Evolutionary conservation across 2,797 vertebrate species (phyloP).

Genomic region (Microtus californicus): DNA sequence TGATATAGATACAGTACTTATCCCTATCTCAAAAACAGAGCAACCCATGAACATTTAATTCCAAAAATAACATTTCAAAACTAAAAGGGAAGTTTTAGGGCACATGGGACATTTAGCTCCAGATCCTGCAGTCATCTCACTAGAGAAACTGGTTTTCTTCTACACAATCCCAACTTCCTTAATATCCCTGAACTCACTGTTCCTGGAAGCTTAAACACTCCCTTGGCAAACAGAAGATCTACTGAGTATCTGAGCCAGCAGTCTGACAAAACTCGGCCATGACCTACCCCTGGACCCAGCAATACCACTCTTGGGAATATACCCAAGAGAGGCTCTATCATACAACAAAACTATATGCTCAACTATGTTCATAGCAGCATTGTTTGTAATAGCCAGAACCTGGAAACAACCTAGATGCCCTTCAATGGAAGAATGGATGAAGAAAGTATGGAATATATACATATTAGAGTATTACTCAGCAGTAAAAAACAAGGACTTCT

Average conservation of each 20-base stretch:
- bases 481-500: too few relatives aligned
- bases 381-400: too few relatives aligned
- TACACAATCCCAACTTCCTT: conserved; percentile 55
- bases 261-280: conserved; percentile 37
- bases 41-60: conserved; percentile 17
- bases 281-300: too few relatives aligned
- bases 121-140: conserved; percentile 38
- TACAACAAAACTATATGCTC: too few relatives aligned
- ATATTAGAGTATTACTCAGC: too few relatives aligned
- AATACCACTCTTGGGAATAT: too few relatives aligned
- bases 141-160: conserved; percentile 74
- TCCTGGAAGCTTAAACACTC: conserved; percentile 64
- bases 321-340: too few relatives aligned
- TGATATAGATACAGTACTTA: conserved; percentile 26
- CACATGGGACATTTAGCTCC: conserved; percentile 40
- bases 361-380: too few relatives aligned
- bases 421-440: too few relatives aligned
- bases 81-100: conserved; percentile 57
- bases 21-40: conserved; percentile 22
- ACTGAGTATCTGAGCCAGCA: conserved; percentile 45
- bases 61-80: conserved; percentile 63
- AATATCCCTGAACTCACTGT: conserved; percentile 57
- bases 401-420: too few relatives aligned
- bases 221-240: conserved; percentile 69
- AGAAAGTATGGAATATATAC: too few relatives aligned